Percentiles rank a stretch among this genome's conserved stretches.
Conservation (phyloP, 92 coral and sea anemone species). For the Parazoanthus swiftii region DNA sequence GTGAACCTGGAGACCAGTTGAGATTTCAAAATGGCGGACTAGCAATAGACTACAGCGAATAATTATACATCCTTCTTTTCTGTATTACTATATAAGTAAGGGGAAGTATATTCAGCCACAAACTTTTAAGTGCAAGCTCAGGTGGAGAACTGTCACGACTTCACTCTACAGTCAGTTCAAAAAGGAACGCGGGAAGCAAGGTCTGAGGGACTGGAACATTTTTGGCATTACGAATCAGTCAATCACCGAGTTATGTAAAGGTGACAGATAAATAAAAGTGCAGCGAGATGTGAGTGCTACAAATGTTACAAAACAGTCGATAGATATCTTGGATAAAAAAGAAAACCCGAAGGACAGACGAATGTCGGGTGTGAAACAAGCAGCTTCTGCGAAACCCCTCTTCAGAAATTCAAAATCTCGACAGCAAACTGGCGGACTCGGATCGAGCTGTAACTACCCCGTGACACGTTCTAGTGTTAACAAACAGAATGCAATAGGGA, state of each 20-base stretch:
- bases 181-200: too few relatives aligned
- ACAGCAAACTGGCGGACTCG: neutral
- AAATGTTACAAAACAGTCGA: neutral
- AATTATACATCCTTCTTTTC: neutral
- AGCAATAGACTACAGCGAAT: neutral
- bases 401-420: conserved; percentile 10
- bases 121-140: neutral
- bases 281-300: too few relatives aligned
- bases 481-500: neutral
- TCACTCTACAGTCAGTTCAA: neutral
- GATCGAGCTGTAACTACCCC: neutral
- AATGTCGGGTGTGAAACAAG: conserved; percentile 8
- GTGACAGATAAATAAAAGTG: neutral
- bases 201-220: too few relatives aligned
- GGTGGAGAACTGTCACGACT: neutral
- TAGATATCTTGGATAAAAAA: neutral
- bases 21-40: conserved; percentile 14
- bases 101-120: neutral
- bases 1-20: neutral
- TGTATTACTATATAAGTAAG: neutral
- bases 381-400: conserved; percentile 31
- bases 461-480: conserved; percentile 9
- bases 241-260: neutral
- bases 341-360: neutral
- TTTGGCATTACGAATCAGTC: neutral